Evolutionary conservation across 2,797 vertebrate species (phyloP), one percentile per base, ranked within the genome.

Genomic region (Rhinatrema bivittatum): DNA sequence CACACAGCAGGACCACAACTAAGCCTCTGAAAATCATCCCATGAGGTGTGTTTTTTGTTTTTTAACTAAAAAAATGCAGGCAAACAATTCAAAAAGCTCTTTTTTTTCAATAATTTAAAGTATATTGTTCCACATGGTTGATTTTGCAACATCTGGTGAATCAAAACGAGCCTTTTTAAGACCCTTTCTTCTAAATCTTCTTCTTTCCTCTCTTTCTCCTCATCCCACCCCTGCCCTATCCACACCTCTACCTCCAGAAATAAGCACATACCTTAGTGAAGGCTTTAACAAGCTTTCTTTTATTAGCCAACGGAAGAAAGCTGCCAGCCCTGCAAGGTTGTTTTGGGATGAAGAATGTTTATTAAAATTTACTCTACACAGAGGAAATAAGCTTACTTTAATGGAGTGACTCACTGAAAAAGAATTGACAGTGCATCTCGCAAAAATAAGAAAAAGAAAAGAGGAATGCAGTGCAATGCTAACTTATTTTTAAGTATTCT

Each of bases 1-100:
- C 54, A 53, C 62, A 73, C 54, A 72, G 52, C 71, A 69, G 69
- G 60, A 62, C 61, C 62, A 72, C 70, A 68, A 67, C 49, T 64
- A 52, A 70, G 64, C 64, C 59, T 60, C 68, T 56, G 46, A 59
- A 79, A 68, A 62, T 44, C 39, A 58, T 72, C 62, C 66, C 56
- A 44, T 43, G 61, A 58, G 53, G 16, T 30, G 14, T 16, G 7
- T 36, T 19, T 19, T 19, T 25, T 20, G n/a, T n/a, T 50, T 67
- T 74, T 64, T 53, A 62, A 64, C 74, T 14, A 38, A 49, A 65
- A 55, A 75, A 71, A 50, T n/a, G n/a, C n/a, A n/a, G n/a, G n/a
- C n/a, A n/a, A n/a, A n/a, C n/a, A n/a, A n/a, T n/a, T n/a, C n/a
- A n/a, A n/a, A n/a, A n/a, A n/a, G n/a, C 41, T 54, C 33, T 62